These are phyloP conservation scores for Thripadectes ignobilis DNA, from an alignment of 2,797 vertebrate genomes.

Conservation along the genomic window DNA sequence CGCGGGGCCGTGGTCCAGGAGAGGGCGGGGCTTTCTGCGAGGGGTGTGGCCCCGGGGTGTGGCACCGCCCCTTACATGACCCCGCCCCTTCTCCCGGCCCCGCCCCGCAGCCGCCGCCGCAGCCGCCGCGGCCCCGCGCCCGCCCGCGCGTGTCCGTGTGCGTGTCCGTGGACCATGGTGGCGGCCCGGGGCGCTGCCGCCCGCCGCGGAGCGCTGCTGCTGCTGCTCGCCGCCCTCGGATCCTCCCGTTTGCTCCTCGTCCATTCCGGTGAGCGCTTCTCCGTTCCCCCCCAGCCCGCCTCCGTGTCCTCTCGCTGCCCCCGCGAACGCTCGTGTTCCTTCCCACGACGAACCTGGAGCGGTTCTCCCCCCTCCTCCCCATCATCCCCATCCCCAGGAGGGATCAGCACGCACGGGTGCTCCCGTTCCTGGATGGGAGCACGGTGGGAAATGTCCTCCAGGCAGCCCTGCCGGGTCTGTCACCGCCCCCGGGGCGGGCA, in stretches of 20 bases:
- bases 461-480: neutral
- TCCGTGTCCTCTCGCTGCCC: neutral
- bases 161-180: neutral
- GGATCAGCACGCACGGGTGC: neutral
- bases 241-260: neutral
- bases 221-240: neutral
- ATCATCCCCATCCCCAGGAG: neutral
- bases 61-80: neutral
- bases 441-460: neutral
- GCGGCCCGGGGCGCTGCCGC: neutral
- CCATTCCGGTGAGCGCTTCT: neutral
- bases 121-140: neutral
- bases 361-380: neutral
- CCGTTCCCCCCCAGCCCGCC: neutral
- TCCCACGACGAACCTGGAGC: neutral
- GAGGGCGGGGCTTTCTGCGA: neutral
- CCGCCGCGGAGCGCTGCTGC: conserved; percentile 18
- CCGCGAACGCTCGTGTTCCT: neutral
- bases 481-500: neutral
- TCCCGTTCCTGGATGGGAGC: neutral
- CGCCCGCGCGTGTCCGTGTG: neutral
- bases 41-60: too few species aligned
- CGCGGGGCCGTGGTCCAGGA: neutral
- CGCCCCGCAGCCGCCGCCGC: neutral
- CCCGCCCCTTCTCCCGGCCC: neutral